Evolutionary conservation across 1,140 invertebrate species (phyloP), one percentile per base, ranked within the genome.

Genomic region (Amyelois transitella): DNA sequence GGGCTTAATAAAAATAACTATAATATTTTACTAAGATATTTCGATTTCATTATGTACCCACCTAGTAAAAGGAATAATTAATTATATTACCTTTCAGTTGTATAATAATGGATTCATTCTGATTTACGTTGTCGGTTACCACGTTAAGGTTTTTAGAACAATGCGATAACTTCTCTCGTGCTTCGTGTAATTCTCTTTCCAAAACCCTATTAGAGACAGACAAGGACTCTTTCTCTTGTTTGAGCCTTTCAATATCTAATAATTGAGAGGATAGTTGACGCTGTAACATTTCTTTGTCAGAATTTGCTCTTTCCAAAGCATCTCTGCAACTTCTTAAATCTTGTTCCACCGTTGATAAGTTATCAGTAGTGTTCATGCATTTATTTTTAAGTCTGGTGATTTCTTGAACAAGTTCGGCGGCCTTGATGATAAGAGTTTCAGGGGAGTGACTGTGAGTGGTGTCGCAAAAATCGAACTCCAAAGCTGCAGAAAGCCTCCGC

Each of bases 321-420:
- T 94, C 93, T 62, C 91, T 79, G 62, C 92, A 93, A 55, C 85
- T 91, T 61, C 91, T 83, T 8, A 93, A 82, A 64, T 95, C 94
- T 58, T 91, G 86, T 77, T 94, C 93, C 0, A 92, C 85, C 0
- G 89, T 89, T 1, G 91, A 86, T 44, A 94, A 79, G 51, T 91
- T 92, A 64, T 93, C 92, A 21, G 90, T 91, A 10, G 91, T 88
- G 55, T 89, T 91, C 53, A 89, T 81, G 54, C 84, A 89, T 82
- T 89, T 91, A 8, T 88, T 89, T 69, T 90, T 91, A 18, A 90
- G 74, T 51, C 91, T 81, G 14, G 90, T 88, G 44, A 89, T 84
- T 68, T 93, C 92, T 72, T 94, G 92, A 17, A 94, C 92, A 4
- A 95, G 80, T 77, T 95, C 93, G 8, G 93, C 89, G 10, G 93